Evolutionary conservation across 1,140 invertebrate genomes (phyloP), one percentile per base, ranked within the genome.

Genomic region (Drosophila bocqueti): DNA sequence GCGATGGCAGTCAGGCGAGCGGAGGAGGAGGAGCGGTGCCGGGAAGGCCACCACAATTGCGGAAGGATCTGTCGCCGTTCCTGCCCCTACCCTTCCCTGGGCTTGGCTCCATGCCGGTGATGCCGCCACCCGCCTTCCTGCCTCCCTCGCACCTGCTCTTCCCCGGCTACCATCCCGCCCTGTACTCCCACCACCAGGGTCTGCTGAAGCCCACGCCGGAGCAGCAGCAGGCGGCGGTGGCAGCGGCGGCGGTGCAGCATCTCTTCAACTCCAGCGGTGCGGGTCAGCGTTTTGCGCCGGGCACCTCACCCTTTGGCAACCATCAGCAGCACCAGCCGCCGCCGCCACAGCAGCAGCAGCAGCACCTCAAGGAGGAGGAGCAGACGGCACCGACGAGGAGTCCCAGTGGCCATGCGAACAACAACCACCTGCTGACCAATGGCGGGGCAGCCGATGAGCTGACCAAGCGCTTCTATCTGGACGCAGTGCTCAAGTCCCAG

Each of bases 401-500:
- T 71, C 77, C 81, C 38, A 81, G 46, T 72, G 71, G n/a, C 31
- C 71, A 76, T 42, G 58, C 73, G 54, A 81, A 76, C 75, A 93
- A 92, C 43, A 90, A 83, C 29, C 83, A 90, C 29, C 47, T 81
- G 7, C 54, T 92, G 79, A 89, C 68, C 59, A 93, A 93, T 49
- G 91, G 90, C 64, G 79, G 79, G 26, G 62, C 79, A 3, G 92
- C 94, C 1, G 95, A 96, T 62, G 94, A 94, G 8, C 95, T 94
- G 59, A 94, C 94, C 11, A 96, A 96, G 71, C 93, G 96, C 46
- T 96, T 96, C 85, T 96, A 96, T 83, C 93, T 96, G 67, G 96
- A 96, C 76, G 95, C 95, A 6, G 95, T 96, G 26, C 91, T 96
- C 16, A 96, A 96, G 75, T 95, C 95, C 3, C 96, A 96, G 91